Conservation (phyloP, 2,888 invertebrate species). For the Onchidella celtica region DNA sequence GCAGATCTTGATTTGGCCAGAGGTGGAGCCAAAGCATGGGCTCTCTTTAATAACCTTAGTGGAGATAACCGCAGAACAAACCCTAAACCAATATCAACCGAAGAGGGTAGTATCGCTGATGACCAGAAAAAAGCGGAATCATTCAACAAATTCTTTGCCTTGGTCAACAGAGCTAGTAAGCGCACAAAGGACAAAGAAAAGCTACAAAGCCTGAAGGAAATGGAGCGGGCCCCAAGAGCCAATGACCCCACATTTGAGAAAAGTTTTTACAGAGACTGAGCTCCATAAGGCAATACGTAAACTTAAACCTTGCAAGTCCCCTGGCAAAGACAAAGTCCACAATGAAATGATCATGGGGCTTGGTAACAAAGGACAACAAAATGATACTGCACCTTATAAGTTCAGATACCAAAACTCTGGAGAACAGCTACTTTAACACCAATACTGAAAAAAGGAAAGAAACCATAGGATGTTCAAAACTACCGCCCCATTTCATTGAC, state of each 20-base stretch:
- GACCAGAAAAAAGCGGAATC: conserved; percentile 2
- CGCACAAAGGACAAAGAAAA: not conserved
- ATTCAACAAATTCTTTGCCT: not conserved
- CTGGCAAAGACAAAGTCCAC: not conserved
- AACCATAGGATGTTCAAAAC: too few relatives aligned
- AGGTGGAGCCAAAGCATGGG: not conserved
- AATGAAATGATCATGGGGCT: not conserved
- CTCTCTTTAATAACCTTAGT: not conserved
- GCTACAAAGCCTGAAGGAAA: not conserved
- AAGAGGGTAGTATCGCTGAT: not conserved
- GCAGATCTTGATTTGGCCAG: not conserved
- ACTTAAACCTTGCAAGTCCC: not conserved
- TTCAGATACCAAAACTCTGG: not conserved
- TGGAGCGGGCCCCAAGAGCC: not conserved
- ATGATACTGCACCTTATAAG: not conserved
- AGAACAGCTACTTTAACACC: not conserved
- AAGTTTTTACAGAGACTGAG: not conserved
- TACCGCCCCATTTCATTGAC: too few relatives aligned
- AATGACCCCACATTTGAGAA: not conserved
- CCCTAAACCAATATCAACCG: not conserved
- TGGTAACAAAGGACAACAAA: not conserved
- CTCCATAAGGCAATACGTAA: not conserved
- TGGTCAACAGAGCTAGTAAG: not conserved
- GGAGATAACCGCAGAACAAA: not conserved
- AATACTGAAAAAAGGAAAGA: not conserved